Percentiles rank a stretch among this genome's conserved stretches.
These are phyloP conservation scores for Drosophila triauraria DNA, from an alignment of 1,140 invertebrate species.

Conservation along the genomic window DNA sequence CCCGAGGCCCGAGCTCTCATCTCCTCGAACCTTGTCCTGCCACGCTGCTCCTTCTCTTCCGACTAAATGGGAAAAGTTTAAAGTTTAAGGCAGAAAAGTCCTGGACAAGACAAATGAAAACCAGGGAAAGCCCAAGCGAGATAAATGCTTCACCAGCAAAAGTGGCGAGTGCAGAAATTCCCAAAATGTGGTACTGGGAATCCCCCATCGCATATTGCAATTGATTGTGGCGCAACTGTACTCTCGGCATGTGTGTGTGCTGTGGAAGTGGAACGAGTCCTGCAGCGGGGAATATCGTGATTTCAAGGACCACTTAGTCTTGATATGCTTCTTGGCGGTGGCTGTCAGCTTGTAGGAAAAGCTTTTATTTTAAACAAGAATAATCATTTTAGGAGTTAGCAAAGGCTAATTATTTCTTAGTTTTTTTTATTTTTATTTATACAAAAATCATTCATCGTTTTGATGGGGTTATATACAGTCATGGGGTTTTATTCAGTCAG, in stretches of 20 bases:
- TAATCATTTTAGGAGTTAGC: neutral
- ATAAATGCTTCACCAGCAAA: conserved; percentile 27
- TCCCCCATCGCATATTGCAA: conserved; percentile 13
- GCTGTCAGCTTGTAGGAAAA: neutral
- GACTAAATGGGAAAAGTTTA: conserved; percentile 81
- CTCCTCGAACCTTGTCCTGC: conserved; percentile 4
- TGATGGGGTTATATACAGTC: too few relatives aligned
- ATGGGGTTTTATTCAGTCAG: too few relatives aligned
- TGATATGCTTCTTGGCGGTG: neutral
- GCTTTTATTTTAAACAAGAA: neutral
- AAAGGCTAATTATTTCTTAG: too few relatives aligned
- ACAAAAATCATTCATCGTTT: too few relatives aligned
- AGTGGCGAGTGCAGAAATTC: conserved; percentile 15
- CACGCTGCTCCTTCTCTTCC: neutral
- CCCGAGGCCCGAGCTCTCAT: conserved; percentile 6
- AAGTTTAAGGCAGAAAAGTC: conserved; percentile 75
- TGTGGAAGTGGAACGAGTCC: neutral
- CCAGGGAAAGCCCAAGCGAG: conserved; percentile 31
- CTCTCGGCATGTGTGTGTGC: neutral
- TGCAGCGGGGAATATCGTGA: neutral
- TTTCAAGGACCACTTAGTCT: conserved; percentile 12
- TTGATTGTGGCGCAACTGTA: conserved; percentile 10
- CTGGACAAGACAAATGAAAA: conserved; percentile 73
- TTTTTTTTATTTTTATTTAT: too few relatives aligned
- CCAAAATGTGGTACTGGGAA: conserved; percentile 12